Evolutionary conservation across 1,140 invertebrate genomes (phyloP).

Genomic region (Saxidomus purpurata): DNA sequence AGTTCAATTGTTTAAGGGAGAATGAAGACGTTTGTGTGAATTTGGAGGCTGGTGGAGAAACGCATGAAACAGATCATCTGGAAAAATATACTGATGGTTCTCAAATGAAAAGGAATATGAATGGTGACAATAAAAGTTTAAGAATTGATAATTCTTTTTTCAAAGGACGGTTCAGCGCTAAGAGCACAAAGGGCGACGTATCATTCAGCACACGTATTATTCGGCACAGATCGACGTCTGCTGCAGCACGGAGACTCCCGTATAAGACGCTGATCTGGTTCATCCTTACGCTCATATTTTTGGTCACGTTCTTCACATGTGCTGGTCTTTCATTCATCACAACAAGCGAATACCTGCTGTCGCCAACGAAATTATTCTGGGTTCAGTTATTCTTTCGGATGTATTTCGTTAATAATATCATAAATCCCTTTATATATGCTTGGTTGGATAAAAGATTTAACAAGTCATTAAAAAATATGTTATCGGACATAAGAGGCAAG

Average conservation of each 20-base stretch:
- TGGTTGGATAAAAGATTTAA: conserved; percentile 62
- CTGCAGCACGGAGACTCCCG: background rate
- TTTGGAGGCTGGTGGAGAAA: background rate
- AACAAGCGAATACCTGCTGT: conserved; percentile 42
- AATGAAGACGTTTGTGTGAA: background rate
- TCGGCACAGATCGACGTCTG: background rate
- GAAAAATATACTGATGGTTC: background rate
- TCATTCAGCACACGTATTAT: background rate
- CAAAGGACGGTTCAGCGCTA: background rate
- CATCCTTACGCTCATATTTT: conserved; percentile 63
- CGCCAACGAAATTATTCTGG: background rate
- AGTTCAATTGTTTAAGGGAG: too few species aligned
- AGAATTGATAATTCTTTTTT: background rate
- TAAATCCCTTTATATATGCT: conserved; percentile 67
- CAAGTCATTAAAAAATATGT: conserved; percentile 29
- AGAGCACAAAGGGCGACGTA: background rate
- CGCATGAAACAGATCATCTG: background rate
- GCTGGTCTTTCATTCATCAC: conserved; percentile 39
- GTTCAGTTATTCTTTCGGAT: conserved; percentile 49
- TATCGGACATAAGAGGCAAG: background rate
- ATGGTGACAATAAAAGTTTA: background rate
- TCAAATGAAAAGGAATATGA: background rate
- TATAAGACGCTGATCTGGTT: conserved; percentile 68
- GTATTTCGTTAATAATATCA: conserved; percentile 70
- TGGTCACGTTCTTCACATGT: conserved; percentile 39